phyloP scores from a whole-genome alignment of 2,888 invertebrate species.

The Phragmatobia fuliginosa region DNA sequence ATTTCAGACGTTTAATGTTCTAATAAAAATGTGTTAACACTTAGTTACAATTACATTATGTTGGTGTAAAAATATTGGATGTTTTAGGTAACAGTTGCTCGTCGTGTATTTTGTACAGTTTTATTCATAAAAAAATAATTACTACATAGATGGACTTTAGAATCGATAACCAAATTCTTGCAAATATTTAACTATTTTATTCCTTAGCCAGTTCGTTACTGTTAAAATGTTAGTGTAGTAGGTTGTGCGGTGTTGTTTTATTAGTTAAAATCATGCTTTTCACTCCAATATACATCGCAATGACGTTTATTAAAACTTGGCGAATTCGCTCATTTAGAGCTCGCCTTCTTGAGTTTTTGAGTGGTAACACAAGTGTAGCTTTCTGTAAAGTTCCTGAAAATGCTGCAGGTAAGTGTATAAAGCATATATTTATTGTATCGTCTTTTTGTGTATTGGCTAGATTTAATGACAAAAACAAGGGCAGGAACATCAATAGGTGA shows the following conservation, averaged over 20 bases:
- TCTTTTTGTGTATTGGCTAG: not conserved
- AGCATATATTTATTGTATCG: not conserved
- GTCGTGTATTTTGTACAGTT: conserved; percentile 37
- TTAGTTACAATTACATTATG: conserved; percentile 32
- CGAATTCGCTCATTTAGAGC: conserved; percentile 90
- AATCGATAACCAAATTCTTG: conserved; percentile 79
- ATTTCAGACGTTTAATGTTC: conserved; percentile 35
- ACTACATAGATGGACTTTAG: conserved; percentile 72
- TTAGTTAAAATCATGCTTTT: conserved; percentile 87
- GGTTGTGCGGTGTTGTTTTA: conserved; percentile 32
- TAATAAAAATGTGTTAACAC: conserved; percentile 22
- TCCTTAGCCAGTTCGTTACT: conserved; percentile 22
- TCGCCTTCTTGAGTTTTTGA: conserved; percentile 88
- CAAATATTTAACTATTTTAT: conserved; percentile 31
- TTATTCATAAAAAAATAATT: conserved; percentile 41
- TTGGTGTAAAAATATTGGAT: conserved; percentile 32
- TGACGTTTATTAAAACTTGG: conserved; percentile 94
- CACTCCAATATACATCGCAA: conserved; percentile 93
- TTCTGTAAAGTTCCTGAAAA: conserved; percentile 87
- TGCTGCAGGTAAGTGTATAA: conserved; percentile 71
- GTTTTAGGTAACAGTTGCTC: conserved; percentile 32
- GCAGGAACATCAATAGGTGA: too few species aligned
- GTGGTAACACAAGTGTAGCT: conserved; percentile 86
- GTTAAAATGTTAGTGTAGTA: conserved; percentile 36
- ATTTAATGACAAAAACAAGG: too few species aligned